These are phyloP conservation scores for Vulpes lagopus DNA, from an alignment of 2,113 vertebrate species.

Conservation along the genomic window DNA sequence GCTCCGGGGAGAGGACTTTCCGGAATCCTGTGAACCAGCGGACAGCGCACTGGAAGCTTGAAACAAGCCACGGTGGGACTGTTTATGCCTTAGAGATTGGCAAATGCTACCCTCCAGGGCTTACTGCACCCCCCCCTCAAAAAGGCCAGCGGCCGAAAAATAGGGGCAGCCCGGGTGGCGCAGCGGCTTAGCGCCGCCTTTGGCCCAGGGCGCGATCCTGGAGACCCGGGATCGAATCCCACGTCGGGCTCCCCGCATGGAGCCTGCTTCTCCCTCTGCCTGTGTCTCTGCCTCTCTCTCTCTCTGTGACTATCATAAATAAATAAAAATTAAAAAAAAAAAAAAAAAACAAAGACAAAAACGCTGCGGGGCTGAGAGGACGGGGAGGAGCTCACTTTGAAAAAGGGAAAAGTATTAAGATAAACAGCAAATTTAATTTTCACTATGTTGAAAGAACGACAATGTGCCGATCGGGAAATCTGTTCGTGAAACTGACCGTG, in stretches of 20 bases:
- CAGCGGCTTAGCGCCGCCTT: too few relatives aligned
- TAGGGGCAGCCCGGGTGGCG: too few relatives aligned
- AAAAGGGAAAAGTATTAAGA: background rate
- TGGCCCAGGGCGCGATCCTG: too few relatives aligned
- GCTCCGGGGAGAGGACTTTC: background rate
- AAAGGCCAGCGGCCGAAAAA: background rate
- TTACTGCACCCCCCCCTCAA: too few relatives aligned
- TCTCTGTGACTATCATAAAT: too few relatives aligned
- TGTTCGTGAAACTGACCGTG: background rate
- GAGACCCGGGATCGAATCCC: too few relatives aligned
- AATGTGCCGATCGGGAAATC: background rate
- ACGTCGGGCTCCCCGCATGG: too few relatives aligned
- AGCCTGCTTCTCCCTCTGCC: too few relatives aligned
- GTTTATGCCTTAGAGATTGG: rapidly evolving
- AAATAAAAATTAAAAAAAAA: too few relatives aligned
- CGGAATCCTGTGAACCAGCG: background rate
- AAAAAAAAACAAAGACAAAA: background rate
- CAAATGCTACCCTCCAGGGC: background rate
- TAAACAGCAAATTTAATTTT: background rate
- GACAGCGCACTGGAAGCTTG: background rate
- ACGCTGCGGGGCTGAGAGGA: too few relatives aligned
- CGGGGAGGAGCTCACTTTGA: background rate
- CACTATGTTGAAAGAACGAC: background rate
- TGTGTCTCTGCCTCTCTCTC: too few relatives aligned
- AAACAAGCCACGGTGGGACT: background rate